Conservation (phyloP, 2,797 vertebrate species). For the Chromobotia macracanthus region DNA sequence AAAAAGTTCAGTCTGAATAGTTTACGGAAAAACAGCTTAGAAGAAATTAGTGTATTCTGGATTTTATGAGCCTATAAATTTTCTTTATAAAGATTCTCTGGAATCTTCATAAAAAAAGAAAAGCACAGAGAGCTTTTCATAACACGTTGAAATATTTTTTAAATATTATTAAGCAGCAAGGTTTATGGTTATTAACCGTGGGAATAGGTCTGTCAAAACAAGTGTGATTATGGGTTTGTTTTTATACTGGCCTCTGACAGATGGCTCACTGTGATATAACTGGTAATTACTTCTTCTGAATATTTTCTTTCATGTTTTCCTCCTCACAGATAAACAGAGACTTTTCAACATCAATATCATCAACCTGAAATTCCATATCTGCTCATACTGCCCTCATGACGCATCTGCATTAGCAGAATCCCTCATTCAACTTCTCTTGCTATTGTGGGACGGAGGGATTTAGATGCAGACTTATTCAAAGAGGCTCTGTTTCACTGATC, state of each 20-base stretch:
- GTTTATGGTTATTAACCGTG: constrained; percentile 44
- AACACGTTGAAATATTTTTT: constrained; percentile 33
- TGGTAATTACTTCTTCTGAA: constrained; percentile 35
- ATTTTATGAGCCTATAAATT: not conserved
- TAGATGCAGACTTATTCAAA: constrained; percentile 20
- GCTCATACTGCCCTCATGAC: not conserved
- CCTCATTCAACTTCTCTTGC: constrained; percentile 32
- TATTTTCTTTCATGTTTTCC: constrained; percentile 30
- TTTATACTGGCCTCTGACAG: constrained; percentile 41
- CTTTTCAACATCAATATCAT: not conserved
- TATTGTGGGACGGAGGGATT: constrained; percentile 36
- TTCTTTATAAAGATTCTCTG: constrained; percentile 3
- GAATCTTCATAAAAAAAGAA: constrained; percentile 15
- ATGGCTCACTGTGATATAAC: constrained; percentile 52
- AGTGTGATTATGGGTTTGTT: constrained; percentile 45
- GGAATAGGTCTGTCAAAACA: constrained; percentile 48
- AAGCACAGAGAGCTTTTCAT: constrained; percentile 3
- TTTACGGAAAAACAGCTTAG: not conserved
- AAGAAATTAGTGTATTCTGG: not conserved
- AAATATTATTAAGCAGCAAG: constrained; percentile 37
- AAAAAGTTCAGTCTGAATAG: not conserved
- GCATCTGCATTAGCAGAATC: constrained; percentile 51
- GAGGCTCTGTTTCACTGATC: constrained; percentile 41
- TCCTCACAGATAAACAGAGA: not conserved
- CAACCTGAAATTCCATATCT: not conserved